Base-by-base conservation (phyloP, 2,113 vertebrate species). In the Aix galericulata region DNA sequence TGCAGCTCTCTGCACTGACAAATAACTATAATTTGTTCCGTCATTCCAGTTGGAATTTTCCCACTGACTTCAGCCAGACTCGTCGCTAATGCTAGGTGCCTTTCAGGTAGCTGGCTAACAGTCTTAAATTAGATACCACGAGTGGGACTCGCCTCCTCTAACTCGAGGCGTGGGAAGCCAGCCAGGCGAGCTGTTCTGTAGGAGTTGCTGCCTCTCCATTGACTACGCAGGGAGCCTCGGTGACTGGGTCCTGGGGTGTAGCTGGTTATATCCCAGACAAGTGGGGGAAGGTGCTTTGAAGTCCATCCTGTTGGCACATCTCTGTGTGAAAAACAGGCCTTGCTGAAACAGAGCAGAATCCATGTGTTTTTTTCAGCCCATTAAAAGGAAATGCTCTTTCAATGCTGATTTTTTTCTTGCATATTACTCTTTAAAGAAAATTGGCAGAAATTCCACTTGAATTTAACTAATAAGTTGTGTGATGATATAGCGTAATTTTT, bases 21-120 rank as follows among this genome's bases (percentile, higher is more conserved):
- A 14, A 63, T 63, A 22, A 34, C 50, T 94, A 0, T 82, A 48
- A 67, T 84, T 68, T 75, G 38, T 78, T 86, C 21, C 9, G 38
- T 34, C 26, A 5, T 86, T 75, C 48, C 88, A 55, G 64, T 13
- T 71, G 86, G 38, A 75, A 58, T 75, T 95, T 93, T 92, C 86
- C 66, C 76, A 81, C 53, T 88, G 69, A 81, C 48, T 95, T 72
- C n/a, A 89, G 42, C 52, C 85, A 86, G 72, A n/a, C 38, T 44
- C 2, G 0, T 46, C 17, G 44, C 56, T 92, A 82, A 44, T 50
- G 71, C 23, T 22, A 74, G 1, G 3, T 83, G 60, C 56, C 52
- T 89, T 89, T 90, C 67, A 78, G 50, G 77, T 50, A 82, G 58
- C 46, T 95, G 38, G 34, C 50, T 79, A 86, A 36, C 55, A 95